Conservation (phyloP, 2,113 vertebrate genomes). For the Lepisosteus oculatus region DNA sequence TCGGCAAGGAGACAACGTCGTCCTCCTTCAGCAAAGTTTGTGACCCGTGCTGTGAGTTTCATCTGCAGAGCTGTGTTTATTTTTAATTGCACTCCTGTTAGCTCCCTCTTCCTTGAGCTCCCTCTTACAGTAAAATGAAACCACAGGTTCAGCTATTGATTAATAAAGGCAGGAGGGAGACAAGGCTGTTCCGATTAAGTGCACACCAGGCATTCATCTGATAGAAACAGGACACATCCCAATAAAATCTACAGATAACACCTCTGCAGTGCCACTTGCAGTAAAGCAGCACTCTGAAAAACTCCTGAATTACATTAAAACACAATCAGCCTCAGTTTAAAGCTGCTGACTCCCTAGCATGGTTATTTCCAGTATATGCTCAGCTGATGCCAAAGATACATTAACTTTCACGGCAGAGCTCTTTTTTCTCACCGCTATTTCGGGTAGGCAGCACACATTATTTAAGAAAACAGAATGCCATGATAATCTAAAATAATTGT, state of each 20-base stretch:
- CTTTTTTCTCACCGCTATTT: no score
- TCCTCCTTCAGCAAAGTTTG: slow-evolving; percentile 21
- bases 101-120: slow-evolving; percentile 10
- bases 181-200: slow-evolving; percentile 32
- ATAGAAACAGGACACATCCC: slow-evolving; percentile 12
- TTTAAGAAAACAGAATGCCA: no score
- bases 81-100: slow-evolving; percentile 24
- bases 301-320: neutral
- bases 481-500: no score
- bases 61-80: slow-evolving; percentile 28
- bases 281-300: neutral
- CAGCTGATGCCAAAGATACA: no score
- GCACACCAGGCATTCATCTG: slow-evolving; percentile 18
- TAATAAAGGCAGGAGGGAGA: slow-evolving; percentile 21
- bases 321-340: neutral
- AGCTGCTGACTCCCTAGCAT: no score
- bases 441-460: no score
- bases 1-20: slow-evolving; percentile 12
- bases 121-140: slow-evolving; percentile 20
- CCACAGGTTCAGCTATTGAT: slow-evolving; percentile 32
- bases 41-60: slow-evolving; percentile 34
- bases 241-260: slow-evolving; percentile 21
- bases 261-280: slow-evolving; percentile 22
- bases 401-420: no score
- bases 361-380: no score